Evolutionary conservation across 92 coral and sea anemone species (phyloP).

Genomic region (Siderastrea radians): DNA sequence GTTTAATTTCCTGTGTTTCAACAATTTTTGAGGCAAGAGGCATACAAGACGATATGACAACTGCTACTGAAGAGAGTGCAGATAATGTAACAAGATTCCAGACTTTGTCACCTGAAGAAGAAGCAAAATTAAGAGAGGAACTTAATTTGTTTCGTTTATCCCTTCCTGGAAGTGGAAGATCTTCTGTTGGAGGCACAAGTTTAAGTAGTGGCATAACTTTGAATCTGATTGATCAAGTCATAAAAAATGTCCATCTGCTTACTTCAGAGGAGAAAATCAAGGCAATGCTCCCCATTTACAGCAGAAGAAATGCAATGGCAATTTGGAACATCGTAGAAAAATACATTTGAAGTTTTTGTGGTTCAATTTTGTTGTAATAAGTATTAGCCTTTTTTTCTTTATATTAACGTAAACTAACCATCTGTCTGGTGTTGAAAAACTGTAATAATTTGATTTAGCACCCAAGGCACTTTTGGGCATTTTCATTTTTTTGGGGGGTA

Average conservation of each 20-base stretch:
- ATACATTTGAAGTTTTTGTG: not conserved
- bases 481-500: not conserved
- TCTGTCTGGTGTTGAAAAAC: too few relatives aligned
- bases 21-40: not conserved
- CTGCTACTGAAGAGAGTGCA: not conserved
- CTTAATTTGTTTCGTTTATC: slow-evolving; percentile 12
- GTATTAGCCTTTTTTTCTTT: too few relatives aligned
- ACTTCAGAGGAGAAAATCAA: slow-evolving; percentile 3
- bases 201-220: slow-evolving; percentile 41
- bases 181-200: slow-evolving; percentile 52
- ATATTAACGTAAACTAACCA: too few relatives aligned
- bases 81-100: too few relatives aligned
- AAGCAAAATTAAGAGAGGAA: slow-evolving; percentile 28
- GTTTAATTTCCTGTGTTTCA: slow-evolving; percentile 19
- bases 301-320: slow-evolving; percentile 1
- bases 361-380: too few relatives aligned
- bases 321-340: not conserved
- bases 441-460: not conserved
- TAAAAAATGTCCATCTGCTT: slow-evolving; percentile 1
- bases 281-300: not conserved
- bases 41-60: not conserved
- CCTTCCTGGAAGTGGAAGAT: slow-evolving; percentile 41
- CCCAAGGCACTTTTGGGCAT: not conserved
- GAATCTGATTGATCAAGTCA: slow-evolving; percentile 35
- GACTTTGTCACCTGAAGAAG: not conserved